Evolutionary conservation across 1,140 invertebrate genomes (phyloP).

Genomic region (Telenomus remus): DNA sequence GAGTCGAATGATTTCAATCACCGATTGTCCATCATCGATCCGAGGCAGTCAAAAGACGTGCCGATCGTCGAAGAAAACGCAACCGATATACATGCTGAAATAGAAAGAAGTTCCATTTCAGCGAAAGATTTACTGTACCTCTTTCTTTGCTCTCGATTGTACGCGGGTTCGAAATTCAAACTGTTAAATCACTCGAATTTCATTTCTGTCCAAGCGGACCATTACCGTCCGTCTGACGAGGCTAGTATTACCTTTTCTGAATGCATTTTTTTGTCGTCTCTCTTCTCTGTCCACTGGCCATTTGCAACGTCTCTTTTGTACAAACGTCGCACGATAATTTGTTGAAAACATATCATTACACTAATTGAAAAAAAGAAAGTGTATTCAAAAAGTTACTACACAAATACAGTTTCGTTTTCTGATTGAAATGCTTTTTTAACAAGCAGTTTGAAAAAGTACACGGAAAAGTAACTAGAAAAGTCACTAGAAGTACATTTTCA

Average conservation of each 20-base stretch:
- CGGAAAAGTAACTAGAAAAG: no score
- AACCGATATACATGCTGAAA: conserved; percentile 28
- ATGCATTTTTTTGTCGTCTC: conserved; percentile 42
- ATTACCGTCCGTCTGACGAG: conserved; percentile 66
- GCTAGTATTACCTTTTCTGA: conserved; percentile 57
- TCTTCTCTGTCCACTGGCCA: conserved; percentile 35
- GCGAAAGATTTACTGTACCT: conserved; percentile 60
- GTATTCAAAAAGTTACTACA: no score
- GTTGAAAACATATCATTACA: conserved; percentile 39
- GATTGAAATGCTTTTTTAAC: no score
- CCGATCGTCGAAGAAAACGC: conserved; percentile 31
- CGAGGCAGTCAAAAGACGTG: conserved; percentile 27
- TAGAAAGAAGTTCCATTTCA: conserved; percentile 61
- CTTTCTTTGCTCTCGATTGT: conserved; percentile 58
- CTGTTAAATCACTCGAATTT: conserved; percentile 72
- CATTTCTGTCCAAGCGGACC: conserved; percentile 67
- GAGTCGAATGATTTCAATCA: no score
- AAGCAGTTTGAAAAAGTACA: no score
- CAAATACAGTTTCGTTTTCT: no score
- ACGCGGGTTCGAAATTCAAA: conserved; percentile 63
- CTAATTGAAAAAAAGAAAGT: neutral
- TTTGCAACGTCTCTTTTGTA: conserved; percentile 53
- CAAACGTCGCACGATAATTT: conserved; percentile 39
- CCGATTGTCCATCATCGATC: no score
- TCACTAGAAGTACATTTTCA: no score